A percentile compares a stretch with the other conserved stretches of the same genome.
These are phyloP conservation scores for Muntiacus muntjak DNA, from an alignment of 2,113 vertebrate species.

Conservation along the genomic window DNA sequence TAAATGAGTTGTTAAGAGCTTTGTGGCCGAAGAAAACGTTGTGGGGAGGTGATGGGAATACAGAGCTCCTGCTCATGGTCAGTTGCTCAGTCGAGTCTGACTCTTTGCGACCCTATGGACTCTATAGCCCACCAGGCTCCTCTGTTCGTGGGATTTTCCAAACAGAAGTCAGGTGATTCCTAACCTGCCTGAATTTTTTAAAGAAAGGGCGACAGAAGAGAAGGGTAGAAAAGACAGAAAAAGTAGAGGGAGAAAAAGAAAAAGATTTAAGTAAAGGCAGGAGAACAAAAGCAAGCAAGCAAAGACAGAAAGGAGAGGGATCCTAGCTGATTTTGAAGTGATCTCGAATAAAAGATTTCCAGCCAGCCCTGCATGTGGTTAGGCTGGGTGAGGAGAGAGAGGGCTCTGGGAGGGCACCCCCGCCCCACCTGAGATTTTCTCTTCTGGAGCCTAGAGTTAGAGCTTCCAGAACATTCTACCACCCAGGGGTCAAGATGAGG, in stretches of 20 bases:
- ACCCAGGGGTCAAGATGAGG: not conserved
- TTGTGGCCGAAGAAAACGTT: rapidly evolving
- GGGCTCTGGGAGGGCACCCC: not conserved
- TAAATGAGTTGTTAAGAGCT: not conserved
- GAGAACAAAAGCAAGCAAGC: not conserved
- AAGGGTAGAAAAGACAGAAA: not conserved
- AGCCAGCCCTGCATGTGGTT: not conserved
- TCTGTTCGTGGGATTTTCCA: not conserved
- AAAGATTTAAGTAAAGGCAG: not conserved
- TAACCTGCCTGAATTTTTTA: not conserved
- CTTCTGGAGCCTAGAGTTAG: not conserved
- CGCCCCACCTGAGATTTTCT: rapidly evolving
- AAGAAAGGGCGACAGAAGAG: not conserved
- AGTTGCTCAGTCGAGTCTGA: rapidly evolving
- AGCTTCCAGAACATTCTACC: not conserved
- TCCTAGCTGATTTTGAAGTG: not conserved
- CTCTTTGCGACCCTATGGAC: not conserved
- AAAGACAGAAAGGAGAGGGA: not conserved
- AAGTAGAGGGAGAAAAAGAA: not conserved
- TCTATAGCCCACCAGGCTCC: not conserved
- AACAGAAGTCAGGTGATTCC: rapidly evolving
- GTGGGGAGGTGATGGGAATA: rapidly evolving
- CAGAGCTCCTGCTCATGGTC: rapidly evolving
- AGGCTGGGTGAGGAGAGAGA: not conserved
- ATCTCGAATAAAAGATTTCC: not conserved